These are phyloP conservation scores for Acrocephalus arundinaceus DNA, from an alignment of 2,113 vertebrate genomes.

Conservation along the genomic window DNA sequence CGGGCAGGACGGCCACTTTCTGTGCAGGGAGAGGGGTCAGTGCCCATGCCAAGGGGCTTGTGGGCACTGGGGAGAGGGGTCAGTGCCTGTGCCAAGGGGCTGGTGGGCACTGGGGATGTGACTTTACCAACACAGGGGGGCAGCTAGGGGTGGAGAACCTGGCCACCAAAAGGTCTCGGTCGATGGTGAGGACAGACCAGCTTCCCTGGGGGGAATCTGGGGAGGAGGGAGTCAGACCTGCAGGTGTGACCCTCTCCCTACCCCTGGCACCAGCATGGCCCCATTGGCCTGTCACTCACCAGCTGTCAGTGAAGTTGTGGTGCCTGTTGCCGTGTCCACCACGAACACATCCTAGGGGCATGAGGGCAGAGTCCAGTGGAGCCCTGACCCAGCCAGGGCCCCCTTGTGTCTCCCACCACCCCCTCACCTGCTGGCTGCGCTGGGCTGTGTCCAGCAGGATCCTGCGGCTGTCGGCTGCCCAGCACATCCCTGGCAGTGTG, in stretches of 20 bases:
- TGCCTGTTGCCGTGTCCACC: background rate
- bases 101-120: background rate
- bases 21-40: conserved; percentile 40
- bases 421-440: conserved; percentile 58
- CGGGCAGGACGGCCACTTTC: conserved; percentile 85
- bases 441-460: conserved; percentile 68
- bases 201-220: conserved; percentile 23
- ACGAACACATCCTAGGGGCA: conserved; percentile 13
- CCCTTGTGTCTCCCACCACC: fast-evolving
- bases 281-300: background rate
- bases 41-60: fast-evolving
- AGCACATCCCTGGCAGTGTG: conserved; percentile 68
- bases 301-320: background rate
- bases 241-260: background rate
- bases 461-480: conserved; percentile 78
- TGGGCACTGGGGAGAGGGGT: background rate
- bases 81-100: fast-evolving
- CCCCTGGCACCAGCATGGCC: background rate
- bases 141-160: conserved; percentile 31
- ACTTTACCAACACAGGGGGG: background rate
- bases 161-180: conserved; percentile 22
- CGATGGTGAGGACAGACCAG: conserved; percentile 32
- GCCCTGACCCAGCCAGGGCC: background rate
- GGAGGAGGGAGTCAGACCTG: background rate
- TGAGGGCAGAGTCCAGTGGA: background rate